These are phyloP conservation scores for Globodera rostochiensis DNA, from an alignment of 1,140 invertebrate species.

Conservation along the genomic window DNA sequence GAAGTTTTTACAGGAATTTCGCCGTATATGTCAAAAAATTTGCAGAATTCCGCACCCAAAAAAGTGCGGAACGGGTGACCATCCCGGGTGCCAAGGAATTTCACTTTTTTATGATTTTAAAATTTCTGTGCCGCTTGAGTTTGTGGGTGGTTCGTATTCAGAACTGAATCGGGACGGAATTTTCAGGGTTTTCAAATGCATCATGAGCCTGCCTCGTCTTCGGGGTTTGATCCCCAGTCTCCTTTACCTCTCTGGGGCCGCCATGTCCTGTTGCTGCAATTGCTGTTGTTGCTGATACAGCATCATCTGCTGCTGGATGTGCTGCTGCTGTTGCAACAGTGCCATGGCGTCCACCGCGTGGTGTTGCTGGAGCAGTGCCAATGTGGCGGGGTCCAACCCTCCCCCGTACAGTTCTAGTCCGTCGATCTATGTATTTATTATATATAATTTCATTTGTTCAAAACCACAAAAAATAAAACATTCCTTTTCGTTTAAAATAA, in stretches of 20 bases:
- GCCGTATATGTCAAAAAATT: background rate
- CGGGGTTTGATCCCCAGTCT: background rate
- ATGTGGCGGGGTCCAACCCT: constrained; percentile 3
- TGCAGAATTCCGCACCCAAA: too few species aligned
- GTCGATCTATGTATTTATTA: background rate
- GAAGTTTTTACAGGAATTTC: background rate
- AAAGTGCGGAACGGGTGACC: too few species aligned
- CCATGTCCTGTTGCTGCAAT: background rate
- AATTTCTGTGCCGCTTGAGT: too few species aligned
- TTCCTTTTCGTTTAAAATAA: too few species aligned
- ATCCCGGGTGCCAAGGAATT: too few species aligned
- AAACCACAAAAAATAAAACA: background rate
- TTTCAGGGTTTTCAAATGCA: background rate
- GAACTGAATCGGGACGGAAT: background rate
- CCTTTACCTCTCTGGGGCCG: background rate
- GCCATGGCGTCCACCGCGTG: background rate
- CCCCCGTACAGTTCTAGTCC: constrained; percentile 6
- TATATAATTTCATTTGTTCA: background rate
- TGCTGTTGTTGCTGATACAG: constrained; percentile 24
- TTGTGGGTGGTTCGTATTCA: background rate
- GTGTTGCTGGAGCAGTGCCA: constrained; percentile 12
- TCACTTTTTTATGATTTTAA: too few species aligned
- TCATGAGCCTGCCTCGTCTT: constrained; percentile 5
- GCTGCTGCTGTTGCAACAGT: constrained; percentile 18
- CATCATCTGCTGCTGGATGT: constrained; percentile 3